phyloP scores from a whole-genome alignment of 2,888 invertebrate species.

The Stomorhina lunata region DNA sequence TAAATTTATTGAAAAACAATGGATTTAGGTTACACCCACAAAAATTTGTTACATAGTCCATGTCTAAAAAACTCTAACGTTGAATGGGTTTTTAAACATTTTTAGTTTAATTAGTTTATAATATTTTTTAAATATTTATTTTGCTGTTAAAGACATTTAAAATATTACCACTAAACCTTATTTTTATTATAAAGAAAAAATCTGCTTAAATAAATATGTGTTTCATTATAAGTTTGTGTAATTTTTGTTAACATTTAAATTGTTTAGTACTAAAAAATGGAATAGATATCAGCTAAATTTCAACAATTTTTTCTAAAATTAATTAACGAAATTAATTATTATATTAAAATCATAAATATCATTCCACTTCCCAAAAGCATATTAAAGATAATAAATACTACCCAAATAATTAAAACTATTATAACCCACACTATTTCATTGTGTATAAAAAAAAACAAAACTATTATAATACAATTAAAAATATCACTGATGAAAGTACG shows the following conservation, averaged over 20 bases:
- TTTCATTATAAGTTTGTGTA: not conserved
- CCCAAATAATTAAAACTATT: not conserved
- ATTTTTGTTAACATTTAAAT: too few species aligned
- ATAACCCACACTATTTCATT: not conserved
- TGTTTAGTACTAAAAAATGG: not conserved
- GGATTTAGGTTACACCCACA: too few species aligned
- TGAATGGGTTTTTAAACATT: not conserved
- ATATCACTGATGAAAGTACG: constrained; percentile 18
- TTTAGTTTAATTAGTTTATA: constrained; percentile 13
- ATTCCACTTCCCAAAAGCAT: constrained; percentile 34
- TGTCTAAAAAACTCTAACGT: not conserved
- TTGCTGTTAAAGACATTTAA: not conserved
- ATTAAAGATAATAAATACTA: too few species aligned
- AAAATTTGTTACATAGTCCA: too few species aligned
- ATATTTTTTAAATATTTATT: not conserved
- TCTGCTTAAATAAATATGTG: not conserved
- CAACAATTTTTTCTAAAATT: too few species aligned
- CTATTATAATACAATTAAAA: not conserved
- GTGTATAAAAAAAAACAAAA: not conserved
- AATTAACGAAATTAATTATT: too few species aligned
- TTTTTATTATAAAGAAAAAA: not conserved
- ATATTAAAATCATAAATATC: constrained; percentile 13
- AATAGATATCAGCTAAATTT: not conserved
- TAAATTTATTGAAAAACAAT: too few species aligned
- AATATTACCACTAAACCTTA: not conserved